phyloP scores from a whole-genome alignment of 2,797 vertebrate genomes.

The Rhyacichthys aspro region DNA sequence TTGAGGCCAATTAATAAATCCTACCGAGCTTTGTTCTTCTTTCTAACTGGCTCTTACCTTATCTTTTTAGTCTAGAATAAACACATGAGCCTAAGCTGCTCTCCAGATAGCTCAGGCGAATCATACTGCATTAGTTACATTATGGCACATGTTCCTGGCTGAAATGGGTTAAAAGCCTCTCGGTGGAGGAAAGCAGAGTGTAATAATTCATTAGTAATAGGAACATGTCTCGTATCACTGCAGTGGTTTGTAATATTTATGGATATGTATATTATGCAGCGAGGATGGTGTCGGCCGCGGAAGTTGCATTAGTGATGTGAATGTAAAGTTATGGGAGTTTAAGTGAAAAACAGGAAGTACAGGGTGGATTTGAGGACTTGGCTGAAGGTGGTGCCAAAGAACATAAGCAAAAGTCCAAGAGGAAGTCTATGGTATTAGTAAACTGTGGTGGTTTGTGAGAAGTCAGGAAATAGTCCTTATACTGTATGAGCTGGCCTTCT shows the following conservation, averaged over 20 bases:
- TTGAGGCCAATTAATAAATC: too few relatives aligned
- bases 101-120: not conserved
- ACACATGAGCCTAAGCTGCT: too few relatives aligned
- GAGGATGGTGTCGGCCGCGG: not conserved
- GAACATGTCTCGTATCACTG: constrained; percentile 3
- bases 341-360: not conserved
- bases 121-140: not conserved
- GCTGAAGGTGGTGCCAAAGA: not conserved
- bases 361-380: not conserved
- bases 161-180: not conserved
- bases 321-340: constrained; percentile 1
- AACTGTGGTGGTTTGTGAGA: constrained; percentile 2
- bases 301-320: not conserved
- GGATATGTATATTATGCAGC: not conserved
- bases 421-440: not conserved
- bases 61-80: too few relatives aligned
- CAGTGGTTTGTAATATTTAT: constrained; percentile 11
- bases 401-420: constrained; percentile 2
- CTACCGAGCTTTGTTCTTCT: not conserved
- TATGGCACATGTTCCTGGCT: not conserved
- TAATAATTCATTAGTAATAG: constrained; percentile 11
- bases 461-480: constrained; percentile 14
- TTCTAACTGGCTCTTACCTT: not conserved
- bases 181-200: not conserved
- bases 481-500: constrained; percentile 56